Conservation (phyloP, 23 tunicate genomes). For the Aplidium turbinatum region DNA sequence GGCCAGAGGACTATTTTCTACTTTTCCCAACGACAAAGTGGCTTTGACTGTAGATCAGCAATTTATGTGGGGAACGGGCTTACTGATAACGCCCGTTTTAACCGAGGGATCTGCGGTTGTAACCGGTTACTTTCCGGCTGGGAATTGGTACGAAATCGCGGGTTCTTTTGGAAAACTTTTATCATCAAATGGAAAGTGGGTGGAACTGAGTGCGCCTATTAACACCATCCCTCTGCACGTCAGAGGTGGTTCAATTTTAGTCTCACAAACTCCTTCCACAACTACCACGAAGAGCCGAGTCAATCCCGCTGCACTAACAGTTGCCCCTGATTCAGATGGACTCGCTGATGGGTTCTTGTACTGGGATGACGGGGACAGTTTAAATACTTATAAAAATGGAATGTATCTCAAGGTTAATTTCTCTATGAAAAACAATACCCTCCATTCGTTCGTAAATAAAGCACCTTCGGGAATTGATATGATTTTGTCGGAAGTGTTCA, state of each 20-base stretch:
- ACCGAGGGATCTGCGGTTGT: slow-evolving; percentile 36
- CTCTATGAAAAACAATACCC: neutral
- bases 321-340: slow-evolving; percentile 61
- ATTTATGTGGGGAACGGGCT: slow-evolving; percentile 90
- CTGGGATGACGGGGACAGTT: slow-evolving; percentile 96
- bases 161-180: slow-evolving; percentile 48
- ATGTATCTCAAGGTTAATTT: slow-evolving; percentile 32
- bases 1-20: slow-evolving; percentile 71
- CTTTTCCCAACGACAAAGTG: slow-evolving; percentile 78
- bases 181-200: slow-evolving; percentile 28
- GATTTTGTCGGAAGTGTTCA: too few species aligned
- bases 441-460: neutral
- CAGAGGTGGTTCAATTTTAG: slow-evolving; percentile 83
- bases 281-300: slow-evolving; percentile 50
- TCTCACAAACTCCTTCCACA: slow-evolving; percentile 35
- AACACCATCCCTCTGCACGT: slow-evolving; percentile 67
- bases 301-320: slow-evolving; percentile 52
- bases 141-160: slow-evolving; percentile 67
- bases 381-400: slow-evolving; percentile 36
- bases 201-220: slow-evolving; percentile 44
- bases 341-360: slow-evolving; percentile 69
- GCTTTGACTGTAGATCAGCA: slow-evolving; percentile 67
- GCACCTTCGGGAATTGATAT: too few species aligned
- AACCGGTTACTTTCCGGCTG: slow-evolving; percentile 81
- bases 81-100: slow-evolving; percentile 86